Evolutionary conservation across 1,140 invertebrate species (phyloP).

Genomic region (Pseudomyrmex dendroicus): DNA sequence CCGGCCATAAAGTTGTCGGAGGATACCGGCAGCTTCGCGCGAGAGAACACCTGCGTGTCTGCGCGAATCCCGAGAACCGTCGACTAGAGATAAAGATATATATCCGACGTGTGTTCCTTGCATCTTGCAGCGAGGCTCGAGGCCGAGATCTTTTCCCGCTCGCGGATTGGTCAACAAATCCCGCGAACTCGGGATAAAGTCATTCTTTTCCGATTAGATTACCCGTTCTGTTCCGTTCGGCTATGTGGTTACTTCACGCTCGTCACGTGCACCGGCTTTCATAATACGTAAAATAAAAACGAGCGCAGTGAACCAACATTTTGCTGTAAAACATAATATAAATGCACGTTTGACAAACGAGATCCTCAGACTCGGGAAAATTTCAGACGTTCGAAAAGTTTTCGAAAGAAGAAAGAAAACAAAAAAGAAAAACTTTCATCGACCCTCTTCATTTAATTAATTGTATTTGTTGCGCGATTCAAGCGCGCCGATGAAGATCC

Average conservation of each 20-base stretch:
- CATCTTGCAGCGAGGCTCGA: background rate
- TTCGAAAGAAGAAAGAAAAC: too few species aligned
- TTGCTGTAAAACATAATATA: background rate
- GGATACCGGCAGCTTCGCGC: background rate
- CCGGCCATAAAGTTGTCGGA: background rate
- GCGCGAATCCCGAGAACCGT: background rate
- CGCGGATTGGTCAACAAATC: conserved; percentile 51
- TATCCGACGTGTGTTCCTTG: conserved; percentile 1
- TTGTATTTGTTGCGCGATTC: too few species aligned
- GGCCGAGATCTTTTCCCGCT: conserved; percentile 23
- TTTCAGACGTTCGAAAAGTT: too few species aligned
- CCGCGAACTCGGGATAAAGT: conserved; percentile 7
- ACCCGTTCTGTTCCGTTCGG: background rate
- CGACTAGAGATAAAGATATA: background rate
- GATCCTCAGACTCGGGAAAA: too few species aligned
- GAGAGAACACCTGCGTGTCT: background rate
- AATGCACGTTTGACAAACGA: too few species aligned
- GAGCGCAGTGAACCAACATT: background rate
- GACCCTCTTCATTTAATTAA: too few species aligned
- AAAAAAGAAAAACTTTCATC: too few species aligned
- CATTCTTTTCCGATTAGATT: conserved; percentile 37
- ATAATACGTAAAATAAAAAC: background rate
- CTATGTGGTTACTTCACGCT: background rate
- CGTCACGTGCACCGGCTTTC: conserved; percentile 2
- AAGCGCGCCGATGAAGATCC: too few species aligned